Evolutionary conservation across 2,797 vertebrate genomes (phyloP).

Genomic region (Oreonectes daqikongensis): DNA sequence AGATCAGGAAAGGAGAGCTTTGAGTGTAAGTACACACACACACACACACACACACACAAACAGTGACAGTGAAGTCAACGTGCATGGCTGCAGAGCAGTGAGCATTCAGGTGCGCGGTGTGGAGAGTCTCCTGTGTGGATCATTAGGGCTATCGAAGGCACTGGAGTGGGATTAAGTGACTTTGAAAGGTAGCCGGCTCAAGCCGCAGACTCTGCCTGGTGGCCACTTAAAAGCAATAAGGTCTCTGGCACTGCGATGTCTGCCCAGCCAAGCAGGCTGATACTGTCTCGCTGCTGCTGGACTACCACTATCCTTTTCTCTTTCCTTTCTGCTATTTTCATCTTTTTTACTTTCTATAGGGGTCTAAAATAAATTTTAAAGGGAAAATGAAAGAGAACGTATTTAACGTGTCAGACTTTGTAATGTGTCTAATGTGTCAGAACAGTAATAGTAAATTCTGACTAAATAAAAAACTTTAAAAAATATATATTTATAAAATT

Average conservation of each 20-base stretch:
- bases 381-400: background rate
- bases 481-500: no score
- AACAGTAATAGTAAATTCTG: background rate
- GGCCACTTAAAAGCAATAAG: constrained; percentile 56
- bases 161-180: constrained; percentile 76
- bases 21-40: constrained; percentile 35
- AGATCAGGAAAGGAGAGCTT: constrained; percentile 43
- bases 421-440: no score
- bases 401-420: no score
- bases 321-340: background rate
- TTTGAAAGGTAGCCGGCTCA: constrained; percentile 53
- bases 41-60: constrained; percentile 38
- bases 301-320: constrained; percentile 27
- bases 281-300: constrained; percentile 2
- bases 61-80: constrained; percentile 22
- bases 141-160: constrained; percentile 77
- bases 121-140: constrained; percentile 68
- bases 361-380: background rate
- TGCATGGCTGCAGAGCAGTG: constrained; percentile 21
- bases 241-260: constrained; percentile 42
- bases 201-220: constrained; percentile 51
- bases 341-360: background rate
- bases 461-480: background rate
- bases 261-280: constrained; percentile 26
- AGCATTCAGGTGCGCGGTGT: constrained; percentile 37